phyloP scores from a whole-genome alignment of 2,113 vertebrate species.

The Tauraco erythrolophus region DNA sequence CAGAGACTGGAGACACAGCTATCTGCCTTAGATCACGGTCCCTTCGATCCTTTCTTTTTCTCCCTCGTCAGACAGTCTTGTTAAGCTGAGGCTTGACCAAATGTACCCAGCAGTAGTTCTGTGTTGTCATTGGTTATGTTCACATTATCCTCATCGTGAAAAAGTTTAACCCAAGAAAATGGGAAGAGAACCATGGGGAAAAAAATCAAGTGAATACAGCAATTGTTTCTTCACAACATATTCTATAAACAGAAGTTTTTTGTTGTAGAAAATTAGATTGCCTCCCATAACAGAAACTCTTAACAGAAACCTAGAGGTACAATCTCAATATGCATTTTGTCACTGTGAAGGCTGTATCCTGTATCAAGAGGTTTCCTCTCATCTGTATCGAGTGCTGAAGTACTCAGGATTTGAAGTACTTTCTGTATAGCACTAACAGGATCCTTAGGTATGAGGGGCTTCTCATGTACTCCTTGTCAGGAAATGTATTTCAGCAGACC shows the following conservation, averaged over 20 bases:
- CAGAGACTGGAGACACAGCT: neutral
- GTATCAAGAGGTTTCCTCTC: neutral
- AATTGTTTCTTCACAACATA: neutral
- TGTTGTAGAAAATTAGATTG: neutral
- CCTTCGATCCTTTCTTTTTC: neutral
- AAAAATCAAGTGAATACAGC: neutral
- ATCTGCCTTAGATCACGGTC: neutral
- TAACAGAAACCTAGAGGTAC: neutral
- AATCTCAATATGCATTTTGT: neutral
- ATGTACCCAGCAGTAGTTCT: neutral
- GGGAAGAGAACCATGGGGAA: neutral
- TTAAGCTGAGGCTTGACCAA: neutral
- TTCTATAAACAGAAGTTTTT: neutral
- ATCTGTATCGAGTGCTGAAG: neutral
- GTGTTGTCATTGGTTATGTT: neutral
- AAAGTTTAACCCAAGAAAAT: neutral
- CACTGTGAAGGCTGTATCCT: neutral
- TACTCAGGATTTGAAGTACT: neutral
- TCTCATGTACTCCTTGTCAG: neutral
- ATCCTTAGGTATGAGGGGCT: neutral
- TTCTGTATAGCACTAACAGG: neutral
- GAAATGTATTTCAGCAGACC: neutral
- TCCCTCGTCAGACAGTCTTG: neutral
- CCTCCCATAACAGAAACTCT: neutral
- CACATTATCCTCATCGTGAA: neutral